Conservation (phyloP, 2,113 vertebrate genomes). For the Ceratotherium simum region DNA sequence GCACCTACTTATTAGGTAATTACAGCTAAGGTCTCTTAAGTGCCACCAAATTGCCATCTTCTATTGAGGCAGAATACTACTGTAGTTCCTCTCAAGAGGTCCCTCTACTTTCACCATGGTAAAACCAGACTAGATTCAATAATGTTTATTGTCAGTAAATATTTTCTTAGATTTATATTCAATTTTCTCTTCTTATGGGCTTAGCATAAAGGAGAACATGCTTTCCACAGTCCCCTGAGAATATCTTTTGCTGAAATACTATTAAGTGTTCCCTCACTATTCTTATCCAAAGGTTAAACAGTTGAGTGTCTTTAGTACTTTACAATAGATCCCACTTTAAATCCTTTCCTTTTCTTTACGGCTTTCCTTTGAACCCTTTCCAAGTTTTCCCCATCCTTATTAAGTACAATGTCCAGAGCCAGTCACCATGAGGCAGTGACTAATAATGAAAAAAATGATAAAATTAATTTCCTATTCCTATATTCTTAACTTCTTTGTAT, state of each 20-base stretch:
- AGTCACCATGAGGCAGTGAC: background rate
- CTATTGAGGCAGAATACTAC: background rate
- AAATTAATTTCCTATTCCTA: constrained; percentile 38
- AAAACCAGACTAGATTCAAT: background rate
- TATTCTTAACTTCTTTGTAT: constrained; percentile 24
- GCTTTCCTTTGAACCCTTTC: constrained; percentile 50
- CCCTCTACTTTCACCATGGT: background rate
- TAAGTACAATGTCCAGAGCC: constrained; percentile 45
- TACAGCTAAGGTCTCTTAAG: background rate
- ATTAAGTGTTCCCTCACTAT: background rate
- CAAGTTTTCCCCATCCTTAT: constrained; percentile 8
- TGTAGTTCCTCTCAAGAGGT: background rate
- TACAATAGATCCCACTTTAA: background rate
- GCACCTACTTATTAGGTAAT: constrained; percentile 23
- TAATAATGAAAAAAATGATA: constrained; percentile 38
- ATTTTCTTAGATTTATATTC: constrained; percentile 14
- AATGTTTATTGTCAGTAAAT: background rate
- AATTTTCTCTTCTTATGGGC: background rate
- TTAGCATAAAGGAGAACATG: background rate
- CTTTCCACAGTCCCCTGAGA: background rate
- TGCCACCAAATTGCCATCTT: background rate
- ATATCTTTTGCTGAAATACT: background rate
- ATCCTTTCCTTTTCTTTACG: background rate
- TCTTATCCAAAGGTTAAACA: background rate
- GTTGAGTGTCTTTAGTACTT: background rate